Base-by-base conservation (phyloP, 2,113 vertebrate genomes). In the Meriones unguiculatus region DNA sequence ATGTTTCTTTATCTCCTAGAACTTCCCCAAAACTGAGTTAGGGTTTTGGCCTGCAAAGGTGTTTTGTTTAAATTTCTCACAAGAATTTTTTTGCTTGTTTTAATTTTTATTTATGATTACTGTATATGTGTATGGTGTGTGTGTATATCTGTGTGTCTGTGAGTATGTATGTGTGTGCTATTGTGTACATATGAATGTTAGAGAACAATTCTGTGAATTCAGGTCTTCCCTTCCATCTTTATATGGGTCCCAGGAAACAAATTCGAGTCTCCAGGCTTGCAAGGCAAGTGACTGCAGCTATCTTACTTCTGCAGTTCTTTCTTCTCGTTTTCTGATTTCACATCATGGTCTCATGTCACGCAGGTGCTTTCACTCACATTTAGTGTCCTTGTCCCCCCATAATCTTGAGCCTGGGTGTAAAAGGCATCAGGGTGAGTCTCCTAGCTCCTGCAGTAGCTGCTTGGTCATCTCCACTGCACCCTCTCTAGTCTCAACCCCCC, bases 1-100 rank as follows among this genome's bases (percentile, higher is more conserved):
- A 9, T 77, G 12, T 59, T 89, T 95, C 93, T 82, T 90, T 41
- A n/a, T 54, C 65, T 94, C 87, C 87, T 89, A 78, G 73, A 93
- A 95, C 54, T 54, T 94, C 14, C 46, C 57, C 32, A 67, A 82
- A n/a, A 75, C 75, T 89, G 57, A 35, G 50, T 57, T 81, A 1
- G 5, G 22, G 8, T 77, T 54, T 54, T 30, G 70, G 28, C 20
- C 35, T 3, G 4, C 7, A 25, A 3, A 54, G 77, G 46, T 78
- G 65, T 52, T 87, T 87, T 35, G 11, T n/a, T 65, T 85, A 28
- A 9, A 46, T 67, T 85, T 84, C 80, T 62, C n/a, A 62, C 12
- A 14, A 41, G 57, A 77, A 62, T 41, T 38, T 82, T 82, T 57
- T 62, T 25, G 20, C 11, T 17, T 64, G n/a, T 0, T 65, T 86